Conservation (phyloP, 2,888 invertebrate genomes). For the Julus scanicus region DNA sequence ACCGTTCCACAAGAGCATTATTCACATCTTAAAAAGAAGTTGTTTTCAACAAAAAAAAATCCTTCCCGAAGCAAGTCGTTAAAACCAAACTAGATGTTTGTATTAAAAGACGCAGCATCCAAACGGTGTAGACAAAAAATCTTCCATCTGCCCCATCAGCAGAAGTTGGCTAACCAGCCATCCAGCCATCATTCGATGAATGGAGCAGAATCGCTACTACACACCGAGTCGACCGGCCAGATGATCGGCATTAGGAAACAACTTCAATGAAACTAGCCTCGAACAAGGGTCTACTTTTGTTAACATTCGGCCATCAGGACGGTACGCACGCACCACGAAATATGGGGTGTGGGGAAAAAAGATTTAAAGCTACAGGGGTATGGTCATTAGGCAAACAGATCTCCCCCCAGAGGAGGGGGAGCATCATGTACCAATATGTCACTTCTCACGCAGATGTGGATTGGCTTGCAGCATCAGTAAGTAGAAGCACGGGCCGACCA, state of each 20-base stretch:
- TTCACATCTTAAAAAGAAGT: not conserved
- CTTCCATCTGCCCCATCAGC: not conserved
- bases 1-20: not conserved
- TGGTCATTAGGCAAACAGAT: conserved; percentile 24
- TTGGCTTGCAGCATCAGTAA: not conserved
- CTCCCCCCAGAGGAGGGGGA: not conserved
- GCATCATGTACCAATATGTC: conserved; percentile 28
- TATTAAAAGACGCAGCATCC: not conserved
- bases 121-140: not conserved
- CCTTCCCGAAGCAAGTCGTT: not conserved
- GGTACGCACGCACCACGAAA: not conserved
- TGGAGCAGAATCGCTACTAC: conserved; percentile 17
- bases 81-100: not conserved
- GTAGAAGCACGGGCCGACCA: not conserved
- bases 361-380: not conserved
- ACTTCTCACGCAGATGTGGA: conserved; percentile 21
- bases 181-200: not conserved
- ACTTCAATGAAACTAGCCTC: conserved; percentile 42
- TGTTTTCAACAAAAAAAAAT: not conserved
- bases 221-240: not conserved
- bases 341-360: not conserved
- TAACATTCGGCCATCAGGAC: not conserved
- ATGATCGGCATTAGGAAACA: conserved; percentile 27
- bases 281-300: not conserved
- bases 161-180: not conserved